Base-by-base conservation (phyloP, 2,797 vertebrate genomes). In the Tragelaphus eurycerus region DNA sequence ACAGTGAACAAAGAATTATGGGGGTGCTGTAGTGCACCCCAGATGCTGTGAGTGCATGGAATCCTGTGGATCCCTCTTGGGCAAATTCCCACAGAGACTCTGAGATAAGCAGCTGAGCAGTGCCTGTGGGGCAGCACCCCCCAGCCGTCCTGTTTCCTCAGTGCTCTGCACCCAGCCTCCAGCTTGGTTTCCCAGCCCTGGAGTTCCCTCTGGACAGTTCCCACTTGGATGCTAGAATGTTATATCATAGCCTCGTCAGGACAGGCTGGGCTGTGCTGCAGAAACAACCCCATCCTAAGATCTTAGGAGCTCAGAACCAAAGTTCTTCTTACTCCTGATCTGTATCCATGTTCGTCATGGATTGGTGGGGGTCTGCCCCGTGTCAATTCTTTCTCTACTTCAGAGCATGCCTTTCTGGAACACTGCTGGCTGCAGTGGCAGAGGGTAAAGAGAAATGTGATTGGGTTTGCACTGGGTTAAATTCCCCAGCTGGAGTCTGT, bases 341-440 rank as follows among this genome's bases (percentile, higher is more conserved):
- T 3, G 0, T 15, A 1, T 50, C 59, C 1, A 0, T 54, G 13
- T 34, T 10, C 7, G 0, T 15, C 27, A 19, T 38, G 84, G 46
- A 25, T 10, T 21, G 31, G 17, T 3, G 50, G 52, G 71, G 52
- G 19, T 88, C 4, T 2, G 4, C 27, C 48, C 27, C 0, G 2
- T 1, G 6, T 50, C 14, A 12, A 8, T 0, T 15, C 9, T 60
- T n/a, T 48, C 79, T 57, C 16, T 57, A 86, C 23, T 31, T 55
- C n/a, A 29, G 57, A 23, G 10, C 31, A 7, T 12, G 1, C 21
- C 38, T 89, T 89, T 95, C 60, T 59, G 23, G 54, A 84, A 50
- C 23, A 2, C 31, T 9, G 48, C 43, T 46, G 81, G 62, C 59
- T 31, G 6, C 11, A 16, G 38, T 31, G 95, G 76, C 62, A 55